These are phyloP conservation scores for Drosophila bipectinata DNA, from an alignment of 1,140 invertebrate genomes.

Conservation along the genomic window DNA sequence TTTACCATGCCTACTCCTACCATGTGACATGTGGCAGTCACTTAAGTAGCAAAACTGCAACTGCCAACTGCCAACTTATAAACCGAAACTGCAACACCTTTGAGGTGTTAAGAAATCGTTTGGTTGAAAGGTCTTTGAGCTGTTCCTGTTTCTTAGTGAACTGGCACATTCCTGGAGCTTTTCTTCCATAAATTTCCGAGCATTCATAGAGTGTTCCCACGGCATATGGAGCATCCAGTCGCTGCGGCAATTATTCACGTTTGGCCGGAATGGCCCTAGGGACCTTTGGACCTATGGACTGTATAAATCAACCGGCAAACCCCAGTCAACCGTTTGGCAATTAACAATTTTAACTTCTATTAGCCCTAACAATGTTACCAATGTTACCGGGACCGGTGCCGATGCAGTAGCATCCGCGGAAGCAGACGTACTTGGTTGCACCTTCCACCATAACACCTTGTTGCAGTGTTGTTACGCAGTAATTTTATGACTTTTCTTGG, in stretches of 20 bases:
- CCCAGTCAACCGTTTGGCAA: conserved; percentile 77
- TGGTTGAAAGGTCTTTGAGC: conserved; percentile 5
- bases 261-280: conserved; percentile 5
- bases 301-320: conserved; percentile 70
- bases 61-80: conserved; percentile 26
- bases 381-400: background rate
- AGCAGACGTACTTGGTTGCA: conserved; percentile 22
- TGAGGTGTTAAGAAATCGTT: conserved; percentile 11
- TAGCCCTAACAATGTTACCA: conserved; percentile 77
- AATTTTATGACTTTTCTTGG: conserved; percentile 79
- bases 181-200: conserved; percentile 31
- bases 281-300: conserved; percentile 7
- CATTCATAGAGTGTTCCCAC: conserved; percentile 56
- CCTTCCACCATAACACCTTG: conserved; percentile 81
- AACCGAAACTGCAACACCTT: conserved; percentile 1
- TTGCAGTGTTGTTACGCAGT: conserved; percentile 81
- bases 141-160: background rate
- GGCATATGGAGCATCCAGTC: conserved; percentile 55
- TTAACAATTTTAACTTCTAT: conserved; percentile 83
- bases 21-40: conserved; percentile 37
- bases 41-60: conserved; percentile 42
- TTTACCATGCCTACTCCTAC: background rate
- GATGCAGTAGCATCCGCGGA: conserved; percentile 36
- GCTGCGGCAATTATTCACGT: conserved; percentile 36
- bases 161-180: conserved; percentile 38